Percentiles rank a stretch among this genome's conserved stretches.
phyloP scores from a whole-genome alignment of 2,113 vertebrate species.

The Tamias sibiricus region DNA sequence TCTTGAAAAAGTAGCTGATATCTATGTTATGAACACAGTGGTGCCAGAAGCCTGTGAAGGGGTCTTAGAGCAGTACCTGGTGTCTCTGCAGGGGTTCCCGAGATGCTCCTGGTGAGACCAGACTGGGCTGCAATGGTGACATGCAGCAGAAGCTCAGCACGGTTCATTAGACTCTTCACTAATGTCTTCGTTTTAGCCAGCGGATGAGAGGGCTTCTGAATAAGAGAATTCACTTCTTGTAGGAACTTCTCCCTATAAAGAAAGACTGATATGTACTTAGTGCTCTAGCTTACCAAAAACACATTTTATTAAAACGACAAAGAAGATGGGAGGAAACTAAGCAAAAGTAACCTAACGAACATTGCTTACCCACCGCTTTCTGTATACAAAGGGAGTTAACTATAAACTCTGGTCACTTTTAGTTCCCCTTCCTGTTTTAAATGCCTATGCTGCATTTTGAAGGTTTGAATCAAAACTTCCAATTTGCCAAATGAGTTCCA shows the following conservation, averaged over 20 bases:
- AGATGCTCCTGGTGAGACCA: slow-evolving; percentile 92
- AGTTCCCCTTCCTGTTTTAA: neutral
- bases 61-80: slow-evolving; percentile 87
- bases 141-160: slow-evolving; percentile 95
- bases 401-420: neutral
- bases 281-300: neutral
- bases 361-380: neutral
- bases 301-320: slow-evolving; percentile 4
- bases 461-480: neutral
- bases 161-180: slow-evolving; percentile 98
- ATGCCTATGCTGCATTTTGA: slow-evolving; percentile 27
- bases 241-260: slow-evolving; percentile 95
- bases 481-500: slow-evolving; percentile 29
- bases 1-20: neutral
- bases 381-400: neutral
- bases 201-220: slow-evolving; percentile 89
- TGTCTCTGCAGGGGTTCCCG: slow-evolving; percentile 94
- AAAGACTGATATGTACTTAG: slow-evolving; percentile 52
- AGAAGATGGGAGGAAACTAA: neutral
- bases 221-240: slow-evolving; percentile 94
- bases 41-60: neutral
- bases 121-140: slow-evolving; percentile 98
- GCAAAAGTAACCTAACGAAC: neutral
- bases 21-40: neutral
- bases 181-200: slow-evolving; percentile 95